Percentiles rank a stretch among this genome's conserved stretches.
Conservation (phyloP, 2,888 invertebrate species). For the Tethea ocularis region DNA sequence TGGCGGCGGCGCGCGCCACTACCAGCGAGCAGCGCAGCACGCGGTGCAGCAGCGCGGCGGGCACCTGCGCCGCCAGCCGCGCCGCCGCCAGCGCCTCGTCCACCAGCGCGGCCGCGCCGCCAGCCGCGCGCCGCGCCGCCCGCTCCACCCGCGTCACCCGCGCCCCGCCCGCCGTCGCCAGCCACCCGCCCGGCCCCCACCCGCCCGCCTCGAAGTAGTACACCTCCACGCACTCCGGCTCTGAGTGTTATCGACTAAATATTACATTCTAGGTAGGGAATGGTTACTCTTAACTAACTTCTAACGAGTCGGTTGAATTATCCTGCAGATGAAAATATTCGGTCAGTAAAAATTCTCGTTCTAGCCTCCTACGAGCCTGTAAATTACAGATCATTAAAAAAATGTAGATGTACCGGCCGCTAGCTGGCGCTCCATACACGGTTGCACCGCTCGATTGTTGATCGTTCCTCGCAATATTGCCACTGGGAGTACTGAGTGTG, state of each 20-base stretch:
- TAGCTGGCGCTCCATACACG: no score
- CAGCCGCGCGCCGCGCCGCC: conserved; percentile 25
- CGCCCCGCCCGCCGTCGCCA: conserved; percentile 31
- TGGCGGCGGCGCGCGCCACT: conserved; percentile 39
- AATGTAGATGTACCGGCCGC: no score
- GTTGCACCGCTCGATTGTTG: no score
- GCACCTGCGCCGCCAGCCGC: conserved; percentile 84
- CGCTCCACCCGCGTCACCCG: conserved; percentile 35
- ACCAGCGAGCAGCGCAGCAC: conserved; percentile 34
- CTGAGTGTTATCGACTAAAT: conserved; percentile 14
- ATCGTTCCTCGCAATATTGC: no score
- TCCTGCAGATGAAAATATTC: no score
- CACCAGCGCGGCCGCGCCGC: conserved; percentile 34
- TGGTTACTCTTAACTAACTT: no score
- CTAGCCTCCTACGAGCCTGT: no score
- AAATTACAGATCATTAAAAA: no score
- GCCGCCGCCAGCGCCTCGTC: conserved; percentile 85
- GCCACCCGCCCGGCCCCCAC: conserved; percentile 38
- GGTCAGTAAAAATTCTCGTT: no score
- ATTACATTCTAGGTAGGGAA: not conserved
- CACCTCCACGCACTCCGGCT: conserved; percentile 61
- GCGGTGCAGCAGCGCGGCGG: conserved; percentile 85
- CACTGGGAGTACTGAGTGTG: no score
- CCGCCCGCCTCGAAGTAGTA: conserved; percentile 56
- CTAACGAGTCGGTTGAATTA: no score